phyloP scores from a whole-genome alignment of 2,888 invertebrate species.

The Drosophila affinis region DNA sequence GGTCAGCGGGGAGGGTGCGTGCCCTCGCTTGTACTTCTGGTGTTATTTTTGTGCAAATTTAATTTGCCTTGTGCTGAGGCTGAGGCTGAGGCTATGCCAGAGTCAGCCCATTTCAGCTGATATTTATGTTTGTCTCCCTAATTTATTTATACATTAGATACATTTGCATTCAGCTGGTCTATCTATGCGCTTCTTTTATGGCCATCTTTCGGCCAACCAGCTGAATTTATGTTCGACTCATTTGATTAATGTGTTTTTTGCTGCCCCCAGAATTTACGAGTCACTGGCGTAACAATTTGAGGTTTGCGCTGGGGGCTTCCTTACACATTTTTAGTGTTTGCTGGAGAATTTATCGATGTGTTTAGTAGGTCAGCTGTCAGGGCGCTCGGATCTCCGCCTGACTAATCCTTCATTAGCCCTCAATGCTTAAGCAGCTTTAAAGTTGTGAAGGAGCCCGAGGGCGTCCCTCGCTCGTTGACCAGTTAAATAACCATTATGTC shows the following conservation, averaged over 20 bases:
- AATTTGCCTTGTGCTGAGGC: conserved; percentile 48
- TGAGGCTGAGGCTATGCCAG: conserved; percentile 55
- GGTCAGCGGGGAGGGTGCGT: conserved; percentile 43
- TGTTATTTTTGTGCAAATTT: conserved; percentile 54
- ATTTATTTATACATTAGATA: conserved; percentile 54
- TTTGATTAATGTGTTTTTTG: conserved; percentile 67
- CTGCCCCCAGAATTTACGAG: conserved; percentile 45
- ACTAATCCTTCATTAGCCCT: conserved; percentile 31
- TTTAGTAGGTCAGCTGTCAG: conserved; percentile 26
- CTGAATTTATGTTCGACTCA: conserved; percentile 66
- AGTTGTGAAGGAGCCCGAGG: neutral
- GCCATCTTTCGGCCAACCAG: conserved; percentile 32
- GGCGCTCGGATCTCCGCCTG: too few species aligned
- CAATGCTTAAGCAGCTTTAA: neutral
- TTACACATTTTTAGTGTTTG: conserved; percentile 7
- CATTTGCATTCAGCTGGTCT: conserved; percentile 41
- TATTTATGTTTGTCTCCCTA: conserved; percentile 47
- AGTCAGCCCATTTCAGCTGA: conserved; percentile 25
- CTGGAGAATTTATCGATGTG: conserved; percentile 32
- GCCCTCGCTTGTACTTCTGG: conserved; percentile 25
- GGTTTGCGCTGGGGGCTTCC: conserved; percentile 8
- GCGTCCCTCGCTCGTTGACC: neutral
- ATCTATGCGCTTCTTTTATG: conserved; percentile 32
- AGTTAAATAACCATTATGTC: conserved; percentile 39
- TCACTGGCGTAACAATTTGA: conserved; percentile 42